phyloP scores from a whole-genome alignment of 2,888 invertebrate species.

The Tetragonula carbonaria region DNA sequence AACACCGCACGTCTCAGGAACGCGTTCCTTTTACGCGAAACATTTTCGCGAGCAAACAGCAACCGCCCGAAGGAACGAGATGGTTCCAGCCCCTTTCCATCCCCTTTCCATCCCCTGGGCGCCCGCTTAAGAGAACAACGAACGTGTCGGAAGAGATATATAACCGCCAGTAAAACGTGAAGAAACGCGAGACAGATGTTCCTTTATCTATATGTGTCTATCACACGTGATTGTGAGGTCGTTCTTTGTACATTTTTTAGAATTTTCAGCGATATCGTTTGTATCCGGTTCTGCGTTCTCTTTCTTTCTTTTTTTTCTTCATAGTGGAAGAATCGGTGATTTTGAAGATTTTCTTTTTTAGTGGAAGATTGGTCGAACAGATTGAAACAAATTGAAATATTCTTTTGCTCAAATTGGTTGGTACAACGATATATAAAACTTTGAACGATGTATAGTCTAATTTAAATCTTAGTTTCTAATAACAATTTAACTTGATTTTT shows the following conservation, averaged over 20 bases:
- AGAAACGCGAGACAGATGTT: neutral
- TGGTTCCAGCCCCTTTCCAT: neutral
- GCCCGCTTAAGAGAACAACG: neutral
- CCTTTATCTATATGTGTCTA: neutral
- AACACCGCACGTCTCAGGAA: neutral
- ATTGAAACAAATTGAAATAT: too few relatives aligned
- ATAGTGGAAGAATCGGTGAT: too few relatives aligned
- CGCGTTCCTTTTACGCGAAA: neutral
- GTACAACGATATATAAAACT: too few relatives aligned
- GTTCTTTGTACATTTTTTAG: neutral
- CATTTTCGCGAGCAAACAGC: constrained; percentile 4
- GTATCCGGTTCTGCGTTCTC: neutral
- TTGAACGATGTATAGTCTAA: too few relatives aligned
- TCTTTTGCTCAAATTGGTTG: too few relatives aligned
- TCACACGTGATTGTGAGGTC: neutral
- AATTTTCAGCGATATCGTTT: neutral
- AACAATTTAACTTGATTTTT: too few relatives aligned
- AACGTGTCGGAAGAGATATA: neutral
- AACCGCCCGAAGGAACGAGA: neutral
- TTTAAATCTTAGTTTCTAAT: too few relatives aligned
- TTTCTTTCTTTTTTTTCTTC: too few relatives aligned
- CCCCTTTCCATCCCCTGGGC: neutral
- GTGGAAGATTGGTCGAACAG: too few relatives aligned
- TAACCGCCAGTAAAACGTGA: neutral
- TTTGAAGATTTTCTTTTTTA: too few relatives aligned